Base-by-base conservation (phyloP, 2,888 invertebrate species). In the Laothoe populi region DNA sequence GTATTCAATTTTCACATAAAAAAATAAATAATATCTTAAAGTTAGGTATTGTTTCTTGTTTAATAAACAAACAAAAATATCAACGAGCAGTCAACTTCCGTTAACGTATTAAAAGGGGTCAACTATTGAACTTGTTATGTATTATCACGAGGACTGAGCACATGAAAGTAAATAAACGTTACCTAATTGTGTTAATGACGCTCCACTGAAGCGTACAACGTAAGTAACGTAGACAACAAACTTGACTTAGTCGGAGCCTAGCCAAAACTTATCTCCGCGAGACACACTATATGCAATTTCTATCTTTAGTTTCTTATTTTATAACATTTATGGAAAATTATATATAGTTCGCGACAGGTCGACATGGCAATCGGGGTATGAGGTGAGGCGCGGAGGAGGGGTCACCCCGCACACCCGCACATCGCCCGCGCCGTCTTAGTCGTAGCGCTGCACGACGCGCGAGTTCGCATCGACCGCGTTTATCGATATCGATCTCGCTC, bases 211-310 rank as follows among this genome's bases (percentile, higher is more conserved):
- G 31, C 53, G 53, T 60, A 31, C 31, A 31, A 19, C 53, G 53
- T 53, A 53, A 53, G 35, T 53, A 53, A 53, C 19, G 26, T 57
- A 67, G 63, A 59, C 66, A 66, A 63, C 66, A 59, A 66, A 60
- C 60, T 46, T 57, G 53, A 68, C 64, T 69, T 68, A 68, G 65
- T 68, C 67, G 74, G 70, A 68, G 66, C 57, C 59, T 62, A 63
- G 70, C 74, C 72, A 74, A 69, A 67, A 68, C 66, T 64, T 68
- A 64, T 68, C 65, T 63, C 26, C 21, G 59, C 65, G 59, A 53
- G 19, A 11, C 53, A 53, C 35, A 19, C 53, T n/a, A n/a, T n/a
- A 7, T 35, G 35, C 21, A 53, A 35, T 59, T 64, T 63, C 35
- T 26, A 23, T 23, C 26, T 19, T 31, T 26, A 1, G 11, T 35